A percentile compares a stretch with the other conserved stretches of the same genome.
Conservation (phyloP, 2,888 invertebrate species). For the Panorpa germanica region DNA sequence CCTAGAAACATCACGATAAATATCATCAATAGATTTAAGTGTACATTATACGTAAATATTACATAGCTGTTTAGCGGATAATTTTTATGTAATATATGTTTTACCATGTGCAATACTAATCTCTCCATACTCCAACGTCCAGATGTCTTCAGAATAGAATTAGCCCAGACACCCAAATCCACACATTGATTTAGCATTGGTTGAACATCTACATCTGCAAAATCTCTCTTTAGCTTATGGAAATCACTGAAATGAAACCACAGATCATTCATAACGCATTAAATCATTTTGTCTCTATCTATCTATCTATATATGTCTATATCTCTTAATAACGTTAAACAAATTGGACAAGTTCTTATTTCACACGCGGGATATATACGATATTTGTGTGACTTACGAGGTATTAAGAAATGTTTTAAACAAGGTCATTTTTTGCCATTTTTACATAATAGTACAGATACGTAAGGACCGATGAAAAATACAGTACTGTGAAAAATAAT, state of each 20-base stretch:
- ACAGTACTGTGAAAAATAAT: too few species aligned
- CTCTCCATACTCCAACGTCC: conserved; percentile 39
- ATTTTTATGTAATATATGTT: conserved; percentile 11
- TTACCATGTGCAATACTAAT: conserved; percentile 32
- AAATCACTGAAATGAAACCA: conserved; percentile 32
- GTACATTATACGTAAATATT: conserved; percentile 1
- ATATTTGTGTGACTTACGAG: too few species aligned
- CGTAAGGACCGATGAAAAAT: too few species aligned
- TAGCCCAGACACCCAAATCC: conserved; percentile 36
- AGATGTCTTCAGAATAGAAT: conserved; percentile 26
- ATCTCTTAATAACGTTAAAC: conserved; percentile 6
- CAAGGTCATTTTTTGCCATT: too few species aligned
- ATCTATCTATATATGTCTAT: conserved; percentile 4
- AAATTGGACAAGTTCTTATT: too few species aligned
- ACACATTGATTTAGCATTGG: conserved; percentile 34
- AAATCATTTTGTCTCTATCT: conserved; percentile 2
- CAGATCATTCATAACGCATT: conserved; percentile 8
- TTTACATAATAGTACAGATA: too few species aligned
- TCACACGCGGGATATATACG: too few species aligned
- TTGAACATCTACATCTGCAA: conserved; percentile 30
- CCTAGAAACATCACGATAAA: background rate
- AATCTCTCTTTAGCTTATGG: conserved; percentile 39
- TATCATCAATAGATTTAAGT: background rate
- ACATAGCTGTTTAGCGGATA: too few species aligned
- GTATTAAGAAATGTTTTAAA: too few species aligned